Percentiles rank a stretch among this genome's conserved stretches.
Evolutionary conservation across 2,113 vertebrate genomes (phyloP).

Genomic region (Romanogobio albipinnatus): DNA sequence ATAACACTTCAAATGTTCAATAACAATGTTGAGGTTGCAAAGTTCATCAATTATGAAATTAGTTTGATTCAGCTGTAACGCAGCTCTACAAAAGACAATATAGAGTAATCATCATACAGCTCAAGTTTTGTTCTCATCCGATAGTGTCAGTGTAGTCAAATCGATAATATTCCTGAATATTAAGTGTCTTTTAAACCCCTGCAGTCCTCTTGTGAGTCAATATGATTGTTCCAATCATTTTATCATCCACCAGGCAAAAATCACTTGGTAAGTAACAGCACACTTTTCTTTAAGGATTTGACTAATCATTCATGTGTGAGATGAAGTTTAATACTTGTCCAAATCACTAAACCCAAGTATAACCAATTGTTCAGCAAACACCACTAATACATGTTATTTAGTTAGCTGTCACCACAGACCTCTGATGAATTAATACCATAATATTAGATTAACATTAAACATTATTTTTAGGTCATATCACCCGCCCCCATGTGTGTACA

Average conservation of each 20-base stretch:
- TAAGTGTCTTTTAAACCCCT: no score
- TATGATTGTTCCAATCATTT: background rate
- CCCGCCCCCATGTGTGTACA: background rate
- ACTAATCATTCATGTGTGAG: background rate
- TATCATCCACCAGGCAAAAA: background rate
- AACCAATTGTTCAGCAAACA: background rate
- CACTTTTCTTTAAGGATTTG: background rate
- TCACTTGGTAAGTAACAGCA: background rate
- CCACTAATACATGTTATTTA: background rate
- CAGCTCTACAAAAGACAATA: no score
- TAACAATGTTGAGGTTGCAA: no score
- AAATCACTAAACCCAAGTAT: background rate
- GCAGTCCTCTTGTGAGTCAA: background rate
- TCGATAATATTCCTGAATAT: no score
- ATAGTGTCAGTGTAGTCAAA: no score
- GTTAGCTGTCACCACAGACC: background rate
- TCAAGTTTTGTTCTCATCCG: no score
- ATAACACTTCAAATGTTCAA: no score
- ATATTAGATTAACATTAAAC: background rate
- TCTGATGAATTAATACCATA: conserved; percentile 3
- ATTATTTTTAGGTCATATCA: background rate
- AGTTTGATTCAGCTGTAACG: no score
- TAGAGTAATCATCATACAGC: no score
- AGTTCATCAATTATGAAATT: no score
- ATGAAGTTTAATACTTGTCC: no score